These are phyloP conservation scores for Nansenia antarctica DNA, from an alignment of 2,113 vertebrate species.

Conservation along the genomic window DNA sequence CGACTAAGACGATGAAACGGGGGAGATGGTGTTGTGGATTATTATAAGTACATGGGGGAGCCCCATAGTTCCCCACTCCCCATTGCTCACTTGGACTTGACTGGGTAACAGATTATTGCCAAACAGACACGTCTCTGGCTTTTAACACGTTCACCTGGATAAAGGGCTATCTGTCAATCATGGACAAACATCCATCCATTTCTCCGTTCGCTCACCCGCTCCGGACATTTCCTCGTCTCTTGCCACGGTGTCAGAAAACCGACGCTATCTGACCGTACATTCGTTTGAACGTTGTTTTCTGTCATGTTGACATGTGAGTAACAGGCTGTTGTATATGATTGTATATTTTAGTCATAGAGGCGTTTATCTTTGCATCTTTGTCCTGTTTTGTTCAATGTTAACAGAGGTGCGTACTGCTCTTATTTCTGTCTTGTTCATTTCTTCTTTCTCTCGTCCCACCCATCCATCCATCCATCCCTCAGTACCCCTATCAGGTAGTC, in stretches of 20 bases:
- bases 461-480: no score
- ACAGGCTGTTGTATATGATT: constrained; percentile 51
- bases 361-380: constrained; percentile 8
- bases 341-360: constrained; percentile 27
- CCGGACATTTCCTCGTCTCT: constrained; percentile 17
- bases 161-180: constrained; percentile 66
- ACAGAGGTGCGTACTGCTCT: constrained; percentile 44
- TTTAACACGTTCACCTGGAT: constrained; percentile 58
- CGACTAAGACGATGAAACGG: background rate
- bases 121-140: constrained; percentile 44
- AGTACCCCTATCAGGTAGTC: no score
- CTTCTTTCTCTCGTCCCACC: background rate
- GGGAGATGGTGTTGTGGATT: background rate
- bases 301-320: constrained; percentile 35
- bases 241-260: constrained; percentile 42
- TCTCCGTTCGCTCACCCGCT: no score
- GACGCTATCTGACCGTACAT: constrained; percentile 8
- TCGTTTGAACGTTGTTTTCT: constrained; percentile 22
- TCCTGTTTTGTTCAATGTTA: constrained; percentile 21
- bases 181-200: constrained; percentile 35
- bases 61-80: constrained; percentile 26
- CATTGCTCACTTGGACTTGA: background rate
- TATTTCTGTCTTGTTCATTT: background rate
- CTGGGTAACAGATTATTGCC: constrained; percentile 33
- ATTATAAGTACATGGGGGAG: constrained; percentile 42